phyloP scores from a whole-genome alignment of 2,888 invertebrate genomes.

The Vandiemenella viatica region DNA sequence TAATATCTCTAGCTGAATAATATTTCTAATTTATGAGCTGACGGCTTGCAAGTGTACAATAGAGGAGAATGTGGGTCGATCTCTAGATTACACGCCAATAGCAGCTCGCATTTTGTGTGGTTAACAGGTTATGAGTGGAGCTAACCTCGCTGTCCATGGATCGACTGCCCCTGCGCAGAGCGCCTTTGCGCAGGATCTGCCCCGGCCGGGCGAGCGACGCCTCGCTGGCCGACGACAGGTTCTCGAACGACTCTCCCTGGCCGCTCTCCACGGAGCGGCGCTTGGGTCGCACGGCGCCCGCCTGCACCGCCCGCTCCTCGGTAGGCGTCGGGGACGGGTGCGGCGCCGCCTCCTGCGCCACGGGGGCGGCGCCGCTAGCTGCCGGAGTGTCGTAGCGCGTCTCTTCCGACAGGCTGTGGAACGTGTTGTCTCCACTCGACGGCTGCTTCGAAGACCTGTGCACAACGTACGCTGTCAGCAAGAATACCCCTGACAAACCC shows the following conservation, averaged over 20 bases:
- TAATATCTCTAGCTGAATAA: no score
- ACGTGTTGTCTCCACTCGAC: conserved; percentile 24
- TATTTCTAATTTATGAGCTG: no score
- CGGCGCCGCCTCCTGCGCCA: conserved; percentile 6
- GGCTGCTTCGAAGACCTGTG: no score
- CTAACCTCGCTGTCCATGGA: background rate
- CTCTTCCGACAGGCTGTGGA: conserved; percentile 26
- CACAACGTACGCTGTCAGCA: no score
- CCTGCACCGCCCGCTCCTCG: conserved; percentile 5
- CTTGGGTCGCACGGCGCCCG: conserved; percentile 7
- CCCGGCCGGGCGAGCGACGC: background rate
- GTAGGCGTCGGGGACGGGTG: conserved; percentile 5
- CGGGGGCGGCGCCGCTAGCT: conserved; percentile 13
- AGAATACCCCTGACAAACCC: no score
- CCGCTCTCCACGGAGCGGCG: conserved; percentile 12
- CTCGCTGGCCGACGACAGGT: conserved; percentile 3
- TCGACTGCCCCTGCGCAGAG: conserved; percentile 6
- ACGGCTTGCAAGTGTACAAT: no score
- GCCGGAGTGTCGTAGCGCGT: conserved; percentile 22
- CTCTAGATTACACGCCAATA: no score
- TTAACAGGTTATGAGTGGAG: no score
- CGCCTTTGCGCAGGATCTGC: background rate
- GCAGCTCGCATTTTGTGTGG: no score
- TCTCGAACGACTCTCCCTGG: conserved; percentile 32
- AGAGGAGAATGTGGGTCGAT: no score